These are phyloP conservation scores for Hesperia comma DNA, from an alignment of 2,888 invertebrate species.

Conservation along the genomic window DNA sequence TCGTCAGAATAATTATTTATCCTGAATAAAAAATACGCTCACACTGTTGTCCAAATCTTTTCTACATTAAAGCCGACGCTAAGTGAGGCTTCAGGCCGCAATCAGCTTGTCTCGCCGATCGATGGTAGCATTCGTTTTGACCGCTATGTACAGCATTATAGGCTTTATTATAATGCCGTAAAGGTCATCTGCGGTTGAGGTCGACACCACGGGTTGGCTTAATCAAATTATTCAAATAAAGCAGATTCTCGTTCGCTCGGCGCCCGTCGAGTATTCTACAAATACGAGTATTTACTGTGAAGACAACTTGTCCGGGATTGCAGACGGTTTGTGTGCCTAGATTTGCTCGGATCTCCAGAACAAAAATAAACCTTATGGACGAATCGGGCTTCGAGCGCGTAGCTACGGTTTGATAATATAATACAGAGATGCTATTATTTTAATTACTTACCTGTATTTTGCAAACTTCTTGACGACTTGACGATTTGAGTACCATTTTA, in stretches of 20 bases:
- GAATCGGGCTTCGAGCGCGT: conserved; percentile 5
- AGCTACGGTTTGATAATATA: conserved; percentile 15
- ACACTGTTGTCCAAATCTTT: conserved; percentile 26
- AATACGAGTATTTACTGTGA: conserved; percentile 53
- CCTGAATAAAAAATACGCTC: conserved; percentile 7
- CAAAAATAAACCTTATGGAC: conserved; percentile 35
- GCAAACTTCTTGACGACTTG: neutral
- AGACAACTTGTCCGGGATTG: conserved; percentile 54
- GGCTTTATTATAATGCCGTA: conserved; percentile 44
- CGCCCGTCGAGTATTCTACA: conserved; percentile 67
- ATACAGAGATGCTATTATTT: neutral
- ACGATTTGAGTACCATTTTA: too few species aligned
- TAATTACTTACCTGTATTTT: neutral
- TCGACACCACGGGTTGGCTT: conserved; percentile 54
- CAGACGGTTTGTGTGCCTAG: conserved; percentile 44
- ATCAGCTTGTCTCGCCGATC: conserved; percentile 39
- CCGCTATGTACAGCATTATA: conserved; percentile 34
- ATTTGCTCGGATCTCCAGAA: conserved; percentile 37
- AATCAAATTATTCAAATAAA: conserved; percentile 80
- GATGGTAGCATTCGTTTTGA: conserved; percentile 41
- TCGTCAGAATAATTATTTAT: conserved; percentile 11
- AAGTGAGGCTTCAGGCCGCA: conserved; percentile 34
- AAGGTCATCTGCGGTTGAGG: conserved; percentile 39
- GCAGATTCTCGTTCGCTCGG: conserved; percentile 60
- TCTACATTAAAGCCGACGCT: conserved; percentile 20